Base-by-base conservation (phyloP, 2,797 vertebrate genomes). In the Zonotrichia albicollis region DNA sequence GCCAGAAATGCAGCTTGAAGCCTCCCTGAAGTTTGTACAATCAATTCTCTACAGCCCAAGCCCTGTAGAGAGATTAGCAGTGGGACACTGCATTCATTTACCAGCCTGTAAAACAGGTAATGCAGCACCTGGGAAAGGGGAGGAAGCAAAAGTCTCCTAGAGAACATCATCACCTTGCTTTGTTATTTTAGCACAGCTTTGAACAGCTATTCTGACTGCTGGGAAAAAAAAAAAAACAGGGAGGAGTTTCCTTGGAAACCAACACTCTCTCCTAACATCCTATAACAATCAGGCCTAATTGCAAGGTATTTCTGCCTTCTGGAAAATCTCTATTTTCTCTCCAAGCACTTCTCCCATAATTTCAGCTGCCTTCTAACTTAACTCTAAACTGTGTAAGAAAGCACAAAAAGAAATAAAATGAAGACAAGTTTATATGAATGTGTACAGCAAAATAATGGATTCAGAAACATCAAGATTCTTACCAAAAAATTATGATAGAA, bases 71-170 rank as follows among this genome's bases (percentile, higher is more conserved):
- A 89, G 66, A 91, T 75, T 38, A 93, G 76, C 91, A 90, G 76
- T 36, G 42, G 84, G 84, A 86, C 86, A 87, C 73, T 84, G 77
- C 74, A 50, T 32, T 76, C 55, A 76, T 72, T 78, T 82, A 67
- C 62, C 83, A 88, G 84, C 73, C 83, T 88, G 83, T 64, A 64
- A 76, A 97, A 94, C 94, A 90, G 91, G 87, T 78, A 84, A 81
- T 9, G 73, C 73, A 92, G 89, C 83, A 90, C 51, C 66, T 78
- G 74, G 89, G 79, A 68, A 94, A 89, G 27, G 36, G 42, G 48
- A 96, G 46, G 64, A 27, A 88, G 83, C 51, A 86, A 72, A 80
- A 89, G 55, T 65, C 79, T 84, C 87, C 81, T 70, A 90, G 53
- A 92, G 79, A 92, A 46, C 48, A 87, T 77, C 81, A 82, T 53